phyloP scores from a whole-genome alignment of 2,888 invertebrate genomes.

The Sialis lutaria region DNA sequence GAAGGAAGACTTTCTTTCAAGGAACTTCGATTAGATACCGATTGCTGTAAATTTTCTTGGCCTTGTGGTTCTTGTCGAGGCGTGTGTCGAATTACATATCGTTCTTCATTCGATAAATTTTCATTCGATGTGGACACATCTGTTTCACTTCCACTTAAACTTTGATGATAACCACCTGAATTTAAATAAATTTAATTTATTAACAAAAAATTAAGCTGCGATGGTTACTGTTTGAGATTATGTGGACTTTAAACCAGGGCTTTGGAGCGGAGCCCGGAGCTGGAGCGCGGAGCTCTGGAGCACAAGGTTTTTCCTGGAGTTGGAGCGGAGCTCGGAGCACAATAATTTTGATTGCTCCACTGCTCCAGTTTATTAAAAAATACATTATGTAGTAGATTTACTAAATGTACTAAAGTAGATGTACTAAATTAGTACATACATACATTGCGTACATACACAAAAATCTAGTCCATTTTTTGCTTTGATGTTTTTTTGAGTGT shows the following conservation, averaged over 20 bases:
- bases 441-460: constrained; percentile 3
- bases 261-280: too few species aligned
- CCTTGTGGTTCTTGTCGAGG: constrained; percentile 84
- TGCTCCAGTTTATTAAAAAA: too few species aligned
- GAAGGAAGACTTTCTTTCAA: constrained; percentile 37
- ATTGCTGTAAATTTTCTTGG: constrained; percentile 54
- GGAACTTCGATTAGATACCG: constrained; percentile 35
- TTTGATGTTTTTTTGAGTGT: too few species aligned
- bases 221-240: neutral
- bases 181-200: constrained; percentile 1
- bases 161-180: constrained; percentile 46
- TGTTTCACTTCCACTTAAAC: constrained; percentile 74
- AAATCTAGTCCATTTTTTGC: too few species aligned
- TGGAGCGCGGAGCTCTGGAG: too few species aligned
- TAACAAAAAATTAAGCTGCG: neutral
- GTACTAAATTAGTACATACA: neutral
- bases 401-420: neutral
- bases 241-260: neutral
- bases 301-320: too few species aligned
- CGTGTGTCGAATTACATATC: constrained; percentile 65
- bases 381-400: too few species aligned
- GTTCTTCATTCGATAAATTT: constrained; percentile 71
- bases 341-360: too few species aligned
- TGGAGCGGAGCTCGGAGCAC: too few species aligned
- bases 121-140: constrained; percentile 83